Conservation (phyloP, 2,888 invertebrate genomes). For the Drosophila pullipes region DNA sequence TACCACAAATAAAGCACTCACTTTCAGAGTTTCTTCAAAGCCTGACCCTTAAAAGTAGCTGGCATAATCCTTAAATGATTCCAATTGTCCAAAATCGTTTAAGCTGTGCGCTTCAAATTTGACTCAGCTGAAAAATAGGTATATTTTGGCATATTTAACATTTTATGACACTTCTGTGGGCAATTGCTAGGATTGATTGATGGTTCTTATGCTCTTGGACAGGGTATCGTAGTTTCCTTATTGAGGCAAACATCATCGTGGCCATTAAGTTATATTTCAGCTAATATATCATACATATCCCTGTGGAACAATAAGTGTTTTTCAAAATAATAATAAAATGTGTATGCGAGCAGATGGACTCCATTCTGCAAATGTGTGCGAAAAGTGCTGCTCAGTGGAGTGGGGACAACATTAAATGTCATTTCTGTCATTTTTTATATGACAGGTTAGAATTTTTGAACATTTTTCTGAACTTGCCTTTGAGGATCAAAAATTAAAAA, state of each 20-base stretch:
- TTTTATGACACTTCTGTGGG: background rate
- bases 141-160: conserved; percentile 1
- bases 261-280: background rate
- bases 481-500: background rate
- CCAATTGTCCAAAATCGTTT: conserved; percentile 4
- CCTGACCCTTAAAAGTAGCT: conserved; percentile 9
- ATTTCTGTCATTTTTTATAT: background rate
- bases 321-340: background rate
- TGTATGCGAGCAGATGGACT: background rate
- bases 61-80: conserved; percentile 10
- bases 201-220: background rate
- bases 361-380: background rate
- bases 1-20: conserved; percentile 27
- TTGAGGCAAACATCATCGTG: background rate
- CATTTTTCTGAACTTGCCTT: background rate
- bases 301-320: background rate
- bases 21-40: conserved; percentile 20
- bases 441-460: background rate
- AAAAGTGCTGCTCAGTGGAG: background rate
- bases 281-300: background rate
- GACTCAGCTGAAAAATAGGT: background rate
- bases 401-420: background rate
- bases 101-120: background rate
- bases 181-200: background rate
- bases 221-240: background rate